Base-by-base conservation (phyloP, 2,113 vertebrate genomes). In the Thamnaconus septentrionalis region DNA sequence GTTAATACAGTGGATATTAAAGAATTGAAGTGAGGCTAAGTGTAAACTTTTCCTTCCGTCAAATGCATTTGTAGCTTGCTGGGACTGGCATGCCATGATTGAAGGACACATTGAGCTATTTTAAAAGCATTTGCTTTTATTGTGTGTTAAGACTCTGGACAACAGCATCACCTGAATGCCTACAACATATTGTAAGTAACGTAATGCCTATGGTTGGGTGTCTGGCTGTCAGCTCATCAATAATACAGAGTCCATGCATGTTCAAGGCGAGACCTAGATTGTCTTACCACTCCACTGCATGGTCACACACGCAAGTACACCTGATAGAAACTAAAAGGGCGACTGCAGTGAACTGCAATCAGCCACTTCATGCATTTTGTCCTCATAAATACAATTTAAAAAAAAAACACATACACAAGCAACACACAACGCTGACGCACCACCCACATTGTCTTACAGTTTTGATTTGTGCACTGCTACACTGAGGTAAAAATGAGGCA, bases 161-260 rank as follows among this genome's bases (percentile, higher is more conserved):
- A 71, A 75, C 44, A 56, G 59, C 56, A 39, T 63, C 58, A 59
- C 44, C 59, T 59, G 55, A 46, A 49, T 53, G 56, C 62, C 69
- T 68, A 18, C 77, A 78, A 61, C 6, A 4, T 49, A 70, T 59
- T 40, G 54, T 69, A 64, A 77, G 74, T 79, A 80, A 86, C 58
- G 47, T 61, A 73, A 80, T 74, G 64, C 82, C 73, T 78, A 76
- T 75, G 66, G 73, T 52, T 78, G 73, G 59, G 69, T 69, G 72
- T 76, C 66, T 72, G 64, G 60, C 67, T 85, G 73, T 76, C 66
- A 39, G 69, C 46, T 79, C 72, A 85, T 87, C 61, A 80, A 88
- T 88, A 86, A 87, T 87, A 51, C 42, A 86, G 57, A 84, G 73
- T 57, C 76, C 61, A 69, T 67, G 85, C 80, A 76, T 85, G 83